phyloP scores from a whole-genome alignment of 2,888 invertebrate species.

The Plebejus melissa region DNA sequence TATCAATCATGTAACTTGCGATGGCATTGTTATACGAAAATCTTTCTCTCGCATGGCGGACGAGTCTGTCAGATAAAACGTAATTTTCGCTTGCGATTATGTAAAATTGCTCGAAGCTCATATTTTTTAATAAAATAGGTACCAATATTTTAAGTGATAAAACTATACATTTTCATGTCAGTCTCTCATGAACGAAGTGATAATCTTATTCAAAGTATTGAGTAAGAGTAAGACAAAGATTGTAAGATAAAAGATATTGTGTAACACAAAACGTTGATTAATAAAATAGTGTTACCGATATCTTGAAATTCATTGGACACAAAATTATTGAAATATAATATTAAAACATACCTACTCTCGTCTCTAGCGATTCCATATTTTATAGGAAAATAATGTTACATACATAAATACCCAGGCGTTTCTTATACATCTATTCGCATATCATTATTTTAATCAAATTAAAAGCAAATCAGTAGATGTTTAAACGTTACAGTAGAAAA shows the following conservation, averaged over 20 bases:
- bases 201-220: not conserved
- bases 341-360: too few species aligned
- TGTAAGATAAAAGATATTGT: not conserved
- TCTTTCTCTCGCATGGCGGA: slow-evolving; percentile 5
- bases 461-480: too few species aligned
- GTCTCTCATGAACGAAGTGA: not conserved
- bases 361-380: too few species aligned
- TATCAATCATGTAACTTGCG: not conserved
- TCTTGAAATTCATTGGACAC: too few species aligned
- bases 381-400: too few species aligned
- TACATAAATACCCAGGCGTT: too few species aligned
- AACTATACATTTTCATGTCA: not conserved
- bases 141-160: not conserved
- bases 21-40: not conserved
- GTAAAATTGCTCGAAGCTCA: not conserved
- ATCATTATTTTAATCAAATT: too few species aligned
- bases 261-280: not conserved
- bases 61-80: not conserved
- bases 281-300: too few species aligned
- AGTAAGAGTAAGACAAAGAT: not conserved
- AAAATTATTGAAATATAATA: too few species aligned
- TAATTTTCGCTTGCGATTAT: not conserved
- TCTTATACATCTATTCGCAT: too few species aligned
- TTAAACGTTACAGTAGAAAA: too few species aligned
- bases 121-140: not conserved